These are phyloP conservation scores for Bubalus kerabau DNA, from an alignment of 2,113 vertebrate species.

Conservation along the genomic window DNA sequence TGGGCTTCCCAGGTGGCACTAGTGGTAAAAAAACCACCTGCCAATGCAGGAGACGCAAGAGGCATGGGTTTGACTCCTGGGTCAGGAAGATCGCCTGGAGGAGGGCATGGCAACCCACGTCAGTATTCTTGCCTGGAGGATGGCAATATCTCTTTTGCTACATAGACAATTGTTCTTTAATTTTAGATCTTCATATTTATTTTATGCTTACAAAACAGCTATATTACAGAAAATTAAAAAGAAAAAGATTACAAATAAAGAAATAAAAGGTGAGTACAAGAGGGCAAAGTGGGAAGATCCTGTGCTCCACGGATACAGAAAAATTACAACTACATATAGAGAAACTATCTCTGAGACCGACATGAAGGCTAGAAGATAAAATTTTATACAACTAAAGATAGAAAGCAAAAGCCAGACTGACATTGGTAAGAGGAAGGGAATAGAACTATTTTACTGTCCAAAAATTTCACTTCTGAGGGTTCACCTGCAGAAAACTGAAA, in stretches of 20 bases:
- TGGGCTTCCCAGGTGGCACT: not conserved
- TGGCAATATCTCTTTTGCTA: not conserved
- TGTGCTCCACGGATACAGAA: not conserved
- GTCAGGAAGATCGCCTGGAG: not conserved
- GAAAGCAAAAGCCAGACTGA: not conserved
- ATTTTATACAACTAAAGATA: not conserved
- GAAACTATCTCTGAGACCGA: not conserved
- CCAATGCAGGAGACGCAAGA: not conserved
- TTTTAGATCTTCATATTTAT: not conserved
- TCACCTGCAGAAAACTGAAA: not conserved
- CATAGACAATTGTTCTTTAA: not conserved
- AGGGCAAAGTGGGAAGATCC: not conserved
- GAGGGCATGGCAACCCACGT: not conserved
- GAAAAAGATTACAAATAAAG: not conserved
- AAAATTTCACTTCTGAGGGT: not conserved
- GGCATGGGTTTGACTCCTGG: not conserved
- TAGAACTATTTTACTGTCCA: not conserved
- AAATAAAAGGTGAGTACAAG: not conserved
- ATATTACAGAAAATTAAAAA: not conserved
- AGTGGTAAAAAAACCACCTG: not conserved
- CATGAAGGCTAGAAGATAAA: not conserved
- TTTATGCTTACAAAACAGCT: not conserved
- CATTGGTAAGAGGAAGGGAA: not conserved
- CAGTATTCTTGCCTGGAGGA: not conserved
- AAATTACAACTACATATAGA: not conserved